Evolutionary conservation across 2,888 invertebrate species (phyloP).

Genomic region (Pyrrhia umbra): DNA sequence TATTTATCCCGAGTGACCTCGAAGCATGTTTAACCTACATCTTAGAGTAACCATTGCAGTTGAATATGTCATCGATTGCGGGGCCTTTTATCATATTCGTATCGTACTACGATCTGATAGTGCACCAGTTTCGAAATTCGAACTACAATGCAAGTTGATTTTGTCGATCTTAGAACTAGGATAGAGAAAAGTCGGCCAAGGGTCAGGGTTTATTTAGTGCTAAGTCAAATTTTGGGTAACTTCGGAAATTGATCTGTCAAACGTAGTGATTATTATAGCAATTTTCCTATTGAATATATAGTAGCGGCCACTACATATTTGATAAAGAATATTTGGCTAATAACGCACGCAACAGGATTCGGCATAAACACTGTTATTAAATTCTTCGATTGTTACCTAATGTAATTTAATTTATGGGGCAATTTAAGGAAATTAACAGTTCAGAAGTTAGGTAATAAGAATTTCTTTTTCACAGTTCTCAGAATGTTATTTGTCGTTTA

Average conservation of each 20-base stretch:
- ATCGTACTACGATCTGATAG: constrained; percentile 51
- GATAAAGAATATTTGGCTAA: constrained; percentile 9
- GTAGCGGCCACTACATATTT: background rate
- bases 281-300: constrained; percentile 19
- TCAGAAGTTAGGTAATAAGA: constrained; percentile 17
- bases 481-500: constrained; percentile 11
- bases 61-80: constrained; percentile 67
- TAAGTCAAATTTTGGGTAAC: background rate
- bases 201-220: background rate
- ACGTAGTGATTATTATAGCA: constrained; percentile 14
- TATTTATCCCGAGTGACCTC: constrained; percentile 32
- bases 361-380: constrained; percentile 4
- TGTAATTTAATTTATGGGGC: constrained; percentile 12
- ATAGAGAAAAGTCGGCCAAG: background rate
- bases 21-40: constrained; percentile 53
- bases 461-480: constrained; percentile 7
- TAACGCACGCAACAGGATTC: background rate
- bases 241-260: constrained; percentile 24
- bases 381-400: constrained; percentile 21
- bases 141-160: constrained; percentile 6
- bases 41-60: constrained; percentile 66
- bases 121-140: constrained; percentile 18
- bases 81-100: constrained; percentile 64
- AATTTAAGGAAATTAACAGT: constrained; percentile 34
- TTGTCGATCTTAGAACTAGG: background rate